Conservation (phyloP, 2,888 invertebrate species). For the Bombylius major region DNA sequence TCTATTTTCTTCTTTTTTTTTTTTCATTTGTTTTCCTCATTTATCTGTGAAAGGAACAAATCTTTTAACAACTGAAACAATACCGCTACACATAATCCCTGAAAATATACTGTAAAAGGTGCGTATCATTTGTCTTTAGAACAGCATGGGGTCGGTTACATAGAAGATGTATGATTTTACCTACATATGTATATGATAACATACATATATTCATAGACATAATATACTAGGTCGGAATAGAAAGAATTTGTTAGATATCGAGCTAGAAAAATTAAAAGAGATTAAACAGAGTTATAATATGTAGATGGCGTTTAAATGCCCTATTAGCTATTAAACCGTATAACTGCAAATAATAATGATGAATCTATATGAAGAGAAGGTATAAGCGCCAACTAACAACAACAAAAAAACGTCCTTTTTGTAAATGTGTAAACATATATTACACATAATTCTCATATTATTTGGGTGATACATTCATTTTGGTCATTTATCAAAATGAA, state of each 20-base stretch:
- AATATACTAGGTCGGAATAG: no score
- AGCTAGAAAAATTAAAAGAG: no score
- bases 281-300: no score
- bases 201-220: no score
- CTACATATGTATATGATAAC: not conserved
- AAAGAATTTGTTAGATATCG: no score
- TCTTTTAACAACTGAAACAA: not conserved
- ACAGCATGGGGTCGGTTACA: slow-evolving; percentile 1
- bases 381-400: no score
- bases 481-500: not conserved
- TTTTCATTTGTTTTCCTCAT: not conserved
- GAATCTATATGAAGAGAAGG: no score
- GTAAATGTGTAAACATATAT: not conserved
- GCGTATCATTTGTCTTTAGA: slow-evolving; percentile 8
- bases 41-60: not conserved
- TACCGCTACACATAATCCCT: not conserved
- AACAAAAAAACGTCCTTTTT: not conserved
- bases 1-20: not conserved
- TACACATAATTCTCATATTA: not conserved
- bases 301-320: slow-evolving; percentile 1
- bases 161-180: slow-evolving; percentile 1
- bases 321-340: not conserved
- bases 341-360: not conserved
- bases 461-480: not conserved
- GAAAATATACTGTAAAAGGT: not conserved